Base-by-base conservation (phyloP, 30 jellyfish, hydroid and myxozoan species). In the Chrysaora quinquecirrha region DNA sequence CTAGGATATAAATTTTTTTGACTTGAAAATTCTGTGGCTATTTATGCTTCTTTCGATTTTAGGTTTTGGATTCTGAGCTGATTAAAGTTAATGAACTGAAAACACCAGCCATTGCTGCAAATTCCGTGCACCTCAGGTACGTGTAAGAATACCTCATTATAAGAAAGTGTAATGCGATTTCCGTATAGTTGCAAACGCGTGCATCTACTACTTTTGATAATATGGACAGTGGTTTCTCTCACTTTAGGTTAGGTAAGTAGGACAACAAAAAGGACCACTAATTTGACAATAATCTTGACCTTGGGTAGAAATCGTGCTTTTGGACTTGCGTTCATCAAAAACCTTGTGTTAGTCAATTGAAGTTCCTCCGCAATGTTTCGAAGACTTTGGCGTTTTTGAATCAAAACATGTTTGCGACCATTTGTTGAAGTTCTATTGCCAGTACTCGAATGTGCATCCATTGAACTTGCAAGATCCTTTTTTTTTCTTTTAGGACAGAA, bases 71-170 rank as follows among this genome's bases (percentile, higher is more conserved):
- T 4, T 65, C 77, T 16, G 92, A 69, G 2, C 34, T 69, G 38
- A 30, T 82, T 16, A 22, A 28, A n/a, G 52, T 82, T 12, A 76
- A 49, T 32, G 63, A 54, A 33, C 2, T 70, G 79, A 82, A 52
- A 16, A 49, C 70, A 0, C 92, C 92, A 22, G 31, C 85, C 38
- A 69, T 82, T 58, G 92, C 92, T 18, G 92, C 92, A 30, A 82
- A 48, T 4, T 10, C 72, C 0, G 0, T 77, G 1, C 49, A 29
- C 32, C 62, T 77, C n/a, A 62, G 18, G 27, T 34, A 25, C 16
- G 21, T 67, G 31, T 30, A 20, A 67, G 79, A 23, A 23, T 31
- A 1, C 30, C 79, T 22, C 56, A 23, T 67, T 27, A 23, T 23
- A 67, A 27, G 60, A 23, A 25, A 47, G 12, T 43, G 9, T 43